These are phyloP conservation scores for Tragelaphus scriptus DNA, from an alignment of 2,113 vertebrate species.

Conservation along the genomic window DNA sequence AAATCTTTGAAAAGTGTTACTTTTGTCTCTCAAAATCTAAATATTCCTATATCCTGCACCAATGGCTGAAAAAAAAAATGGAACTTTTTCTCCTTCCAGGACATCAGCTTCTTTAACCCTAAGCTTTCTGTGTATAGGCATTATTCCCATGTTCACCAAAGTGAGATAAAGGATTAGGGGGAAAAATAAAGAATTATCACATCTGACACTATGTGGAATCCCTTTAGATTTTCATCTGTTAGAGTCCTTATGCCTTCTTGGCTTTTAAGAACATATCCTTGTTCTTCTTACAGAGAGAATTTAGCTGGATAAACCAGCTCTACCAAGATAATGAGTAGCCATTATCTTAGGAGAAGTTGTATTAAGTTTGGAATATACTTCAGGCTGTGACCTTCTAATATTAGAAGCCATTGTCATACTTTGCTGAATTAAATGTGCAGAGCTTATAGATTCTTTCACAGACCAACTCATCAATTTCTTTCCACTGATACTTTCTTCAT, in stretches of 20 bases:
- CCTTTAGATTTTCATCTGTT: background rate
- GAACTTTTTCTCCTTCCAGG: background rate
- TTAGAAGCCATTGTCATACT: background rate
- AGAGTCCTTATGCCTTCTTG: background rate
- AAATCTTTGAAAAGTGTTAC: slow-evolving; percentile 2
- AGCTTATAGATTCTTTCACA: background rate
- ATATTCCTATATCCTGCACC: background rate
- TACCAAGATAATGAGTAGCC: background rate
- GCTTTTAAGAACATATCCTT: background rate
- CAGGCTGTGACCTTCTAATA: background rate
- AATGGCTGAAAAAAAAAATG: background rate
- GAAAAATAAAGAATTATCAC: background rate
- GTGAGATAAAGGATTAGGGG: background rate
- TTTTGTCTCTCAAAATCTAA: background rate
- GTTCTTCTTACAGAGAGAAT: background rate
- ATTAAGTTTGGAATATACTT: background rate
- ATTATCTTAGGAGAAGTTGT: background rate
- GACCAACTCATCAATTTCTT: background rate
- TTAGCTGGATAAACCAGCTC: background rate
- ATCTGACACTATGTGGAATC: background rate
- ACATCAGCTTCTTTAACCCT: background rate
- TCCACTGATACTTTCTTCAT: background rate
- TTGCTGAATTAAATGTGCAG: background rate
- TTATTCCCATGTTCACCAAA: background rate
- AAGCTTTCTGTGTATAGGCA: background rate